phyloP scores from a whole-genome alignment of 2,797 vertebrate genomes.

The Typhlichthys eigenmanni region DNA sequence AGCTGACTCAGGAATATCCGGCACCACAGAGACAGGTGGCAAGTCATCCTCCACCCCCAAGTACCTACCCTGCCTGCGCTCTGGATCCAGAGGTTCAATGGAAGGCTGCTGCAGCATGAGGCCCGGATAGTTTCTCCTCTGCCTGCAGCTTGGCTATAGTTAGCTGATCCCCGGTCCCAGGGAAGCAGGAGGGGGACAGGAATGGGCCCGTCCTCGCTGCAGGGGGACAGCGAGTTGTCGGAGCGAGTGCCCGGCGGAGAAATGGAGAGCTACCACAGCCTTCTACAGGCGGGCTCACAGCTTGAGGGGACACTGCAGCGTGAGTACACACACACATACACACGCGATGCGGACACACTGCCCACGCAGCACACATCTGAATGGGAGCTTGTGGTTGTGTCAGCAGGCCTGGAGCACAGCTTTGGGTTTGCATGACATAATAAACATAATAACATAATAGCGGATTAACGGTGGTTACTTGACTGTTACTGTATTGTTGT shows the following conservation, averaged over 20 bases:
- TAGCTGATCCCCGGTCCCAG: slow-evolving; percentile 30
- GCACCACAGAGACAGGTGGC: neutral
- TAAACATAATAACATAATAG: too few relatives aligned
- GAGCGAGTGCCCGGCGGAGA: slow-evolving; percentile 71
- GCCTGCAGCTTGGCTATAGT: slow-evolving; percentile 20
- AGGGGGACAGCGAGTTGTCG: slow-evolving; percentile 60
- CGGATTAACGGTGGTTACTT: too few relatives aligned
- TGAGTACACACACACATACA: slow-evolving; percentile 70
- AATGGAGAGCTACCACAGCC: slow-evolving; percentile 85
- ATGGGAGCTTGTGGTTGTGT: neutral
- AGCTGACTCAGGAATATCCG: slow-evolving; percentile 60
- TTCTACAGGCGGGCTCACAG: slow-evolving; percentile 84
- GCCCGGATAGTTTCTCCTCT: slow-evolving; percentile 26
- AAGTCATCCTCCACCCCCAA: slow-evolving; percentile 12
- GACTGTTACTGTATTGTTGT: slow-evolving; percentile 28
- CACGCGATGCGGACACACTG: slow-evolving; percentile 25
- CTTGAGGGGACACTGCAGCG: slow-evolving; percentile 80
- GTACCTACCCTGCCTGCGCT: slow-evolving; percentile 37
- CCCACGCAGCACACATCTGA: slow-evolving; percentile 27
- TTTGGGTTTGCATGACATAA: too few relatives aligned
- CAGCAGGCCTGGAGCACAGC: too few relatives aligned
- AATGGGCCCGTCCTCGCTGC: slow-evolving; percentile 75
- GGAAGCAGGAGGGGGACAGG: slow-evolving; percentile 37
- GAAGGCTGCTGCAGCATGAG: slow-evolving; percentile 49
- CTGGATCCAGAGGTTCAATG: slow-evolving; percentile 22